Evolutionary conservation across 2,113 vertebrate species (phyloP), one percentile per base, ranked within the genome.

Genomic region (Microtus richardsoni): DNA sequence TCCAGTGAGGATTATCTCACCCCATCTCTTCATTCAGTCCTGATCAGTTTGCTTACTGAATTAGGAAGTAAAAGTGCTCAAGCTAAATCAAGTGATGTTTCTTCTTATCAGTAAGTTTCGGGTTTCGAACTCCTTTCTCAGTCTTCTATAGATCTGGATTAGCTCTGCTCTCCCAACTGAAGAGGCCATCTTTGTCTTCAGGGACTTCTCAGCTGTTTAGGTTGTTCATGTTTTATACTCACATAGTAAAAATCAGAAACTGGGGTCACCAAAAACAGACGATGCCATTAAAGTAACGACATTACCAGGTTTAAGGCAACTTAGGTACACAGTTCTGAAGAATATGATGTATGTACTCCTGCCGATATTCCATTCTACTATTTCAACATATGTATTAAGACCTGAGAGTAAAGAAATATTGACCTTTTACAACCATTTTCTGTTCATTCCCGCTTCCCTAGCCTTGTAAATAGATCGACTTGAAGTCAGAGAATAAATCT

Each of bases 21-120:
- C 66, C 33, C 49, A 91, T 92, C 85, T 95, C 88, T 94, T 83
- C 71, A 94, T 83, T 94, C 84, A 93, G 86, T 78, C 88, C 90
- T 79, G 79, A 92, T 95, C 41, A 74, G 68, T 92, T 83, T 95
- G 73, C 80, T 89, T 92, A 92, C 96, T 21, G 58, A 58, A 96
- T 96, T 73, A 91, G 86, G 30, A 93, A 95, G 60, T 85, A 47
- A 89, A 91, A 88, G 36, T 49, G 79, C 22, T 52, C 19, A 82
- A 73, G 78, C 12, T 22, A 39, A 52, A n/a, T 24, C 66, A 3
- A 95, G 13, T 17, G 41, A 84, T 44, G 24, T 62, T 58, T 58
- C 74, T 91, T 66, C 83, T 88, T 85, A 71, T 70, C 74, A 93
- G 60, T 47, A 88, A 66, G 60, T 83, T 94, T n/a, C 80, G 33